phyloP scores from a whole-genome alignment of 2,797 vertebrate species.

The Falco berigora region DNA sequence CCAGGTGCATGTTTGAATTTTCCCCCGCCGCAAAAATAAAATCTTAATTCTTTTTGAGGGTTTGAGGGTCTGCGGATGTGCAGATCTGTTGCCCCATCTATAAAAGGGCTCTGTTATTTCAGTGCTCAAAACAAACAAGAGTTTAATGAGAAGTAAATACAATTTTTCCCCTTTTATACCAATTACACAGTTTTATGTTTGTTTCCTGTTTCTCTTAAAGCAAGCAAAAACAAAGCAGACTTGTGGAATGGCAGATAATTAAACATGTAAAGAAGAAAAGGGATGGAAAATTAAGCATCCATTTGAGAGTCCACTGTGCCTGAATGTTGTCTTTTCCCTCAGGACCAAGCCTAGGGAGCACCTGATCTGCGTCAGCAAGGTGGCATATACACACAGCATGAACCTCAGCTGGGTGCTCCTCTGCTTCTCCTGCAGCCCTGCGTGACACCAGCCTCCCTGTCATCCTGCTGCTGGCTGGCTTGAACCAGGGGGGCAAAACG shows the following conservation, averaged over 20 bases:
- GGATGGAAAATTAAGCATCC: not conserved
- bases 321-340: not conserved
- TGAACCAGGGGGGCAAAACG: not conserved
- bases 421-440: not conserved
- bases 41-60: not conserved
- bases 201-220: not conserved
- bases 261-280: slow-evolving; percentile 31
- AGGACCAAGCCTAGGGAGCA: not conserved
- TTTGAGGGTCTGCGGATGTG: not conserved
- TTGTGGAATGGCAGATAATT: not conserved
- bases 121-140: slow-evolving; percentile 17
- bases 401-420: not conserved
- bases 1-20: slow-evolving; percentile 24
- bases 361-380: not conserved
- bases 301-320: not conserved
- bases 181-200: not conserved
- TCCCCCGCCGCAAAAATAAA: slow-evolving; percentile 21
- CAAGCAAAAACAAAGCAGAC: slow-evolving; percentile 39
- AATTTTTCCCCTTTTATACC: not conserved
- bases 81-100: fast-evolving
- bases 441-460: not conserved
- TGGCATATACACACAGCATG: not conserved
- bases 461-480: not conserved
- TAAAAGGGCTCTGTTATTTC: not conserved
- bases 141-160: not conserved